Evolutionary conservation across 2,888 invertebrate species (phyloP).

Genomic region (Eutolmus rufibarbis): DNA sequence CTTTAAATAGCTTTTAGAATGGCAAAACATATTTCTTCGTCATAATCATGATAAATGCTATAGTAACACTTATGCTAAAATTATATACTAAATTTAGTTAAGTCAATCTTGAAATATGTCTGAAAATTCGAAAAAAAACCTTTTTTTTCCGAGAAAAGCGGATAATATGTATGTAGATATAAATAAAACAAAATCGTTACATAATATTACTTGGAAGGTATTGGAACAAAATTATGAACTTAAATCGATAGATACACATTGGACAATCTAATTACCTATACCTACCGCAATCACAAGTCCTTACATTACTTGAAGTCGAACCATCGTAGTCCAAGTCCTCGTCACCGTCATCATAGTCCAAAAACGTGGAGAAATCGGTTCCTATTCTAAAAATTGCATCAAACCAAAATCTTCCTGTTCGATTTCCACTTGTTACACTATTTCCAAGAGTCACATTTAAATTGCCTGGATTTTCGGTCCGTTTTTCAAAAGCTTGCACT

Average conservation of each 20-base stretch:
- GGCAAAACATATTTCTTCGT: too few relatives aligned
- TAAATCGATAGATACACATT: background rate
- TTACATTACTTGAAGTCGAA: conserved; percentile 62
- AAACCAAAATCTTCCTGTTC: conserved; percentile 74
- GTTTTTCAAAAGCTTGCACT: background rate
- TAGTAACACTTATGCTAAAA: too few relatives aligned
- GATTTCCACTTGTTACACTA: conserved; percentile 56
- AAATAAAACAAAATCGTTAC: too few relatives aligned
- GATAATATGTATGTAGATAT: too few relatives aligned
- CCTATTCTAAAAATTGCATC: conserved; percentile 76
- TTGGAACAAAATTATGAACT: background rate
- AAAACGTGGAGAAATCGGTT: conserved; percentile 60
- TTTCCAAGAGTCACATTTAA: background rate
- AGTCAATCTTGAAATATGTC: too few relatives aligned
- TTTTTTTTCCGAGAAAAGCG: too few relatives aligned
- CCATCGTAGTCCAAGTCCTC: conserved; percentile 67
- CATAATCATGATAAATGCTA: too few relatives aligned
- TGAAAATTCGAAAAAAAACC: too few relatives aligned
- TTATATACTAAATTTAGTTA: too few relatives aligned
- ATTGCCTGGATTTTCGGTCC: background rate
- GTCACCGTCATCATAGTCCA: conserved; percentile 67
- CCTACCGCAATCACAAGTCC: conserved; percentile 80
- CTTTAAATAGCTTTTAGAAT: too few relatives aligned
- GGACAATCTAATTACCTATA: conserved; percentile 42
- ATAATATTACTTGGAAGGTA: background rate